Percentiles rank a stretch among this genome's conserved stretches.
Evolutionary conservation across 1,140 invertebrate genomes (phyloP).

Genomic region (Thereuonema tuberculata): DNA sequence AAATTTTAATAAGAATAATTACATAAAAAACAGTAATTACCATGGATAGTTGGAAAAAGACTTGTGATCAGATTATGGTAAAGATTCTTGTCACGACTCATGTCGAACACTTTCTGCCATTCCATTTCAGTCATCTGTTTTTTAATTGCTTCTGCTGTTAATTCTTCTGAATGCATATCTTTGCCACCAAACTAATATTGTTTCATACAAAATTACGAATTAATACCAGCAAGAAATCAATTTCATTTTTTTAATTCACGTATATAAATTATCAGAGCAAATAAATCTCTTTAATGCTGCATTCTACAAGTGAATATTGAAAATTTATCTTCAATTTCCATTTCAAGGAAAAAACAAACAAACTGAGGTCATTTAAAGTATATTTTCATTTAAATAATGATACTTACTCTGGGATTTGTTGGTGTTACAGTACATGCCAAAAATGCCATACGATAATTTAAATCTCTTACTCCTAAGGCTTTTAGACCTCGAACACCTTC

Average conservation of each 20-base stretch:
- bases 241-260: too few species aligned
- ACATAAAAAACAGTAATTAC: too few species aligned
- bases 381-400: too few species aligned
- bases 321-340: too few species aligned
- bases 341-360: too few species aligned
- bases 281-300: too few species aligned
- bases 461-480: conserved; percentile 83
- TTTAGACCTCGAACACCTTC: conserved; percentile 88
- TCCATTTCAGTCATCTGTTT: conserved; percentile 89
- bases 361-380: too few species aligned
- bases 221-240: not conserved
- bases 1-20: too few species aligned
- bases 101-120: conserved; percentile 92
- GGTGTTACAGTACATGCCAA: conserved; percentile 81
- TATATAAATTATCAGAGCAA: too few species aligned
- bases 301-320: too few species aligned
- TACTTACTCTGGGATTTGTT: conserved; percentile 56
- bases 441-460: conserved; percentile 92
- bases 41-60: conserved; percentile 94
- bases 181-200: conserved; percentile 36
- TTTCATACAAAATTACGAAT: conserved; percentile 2
- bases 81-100: conserved; percentile 86
- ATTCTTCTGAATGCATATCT: conserved; percentile 48
- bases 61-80: conserved; percentile 84
- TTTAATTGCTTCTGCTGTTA: conserved; percentile 80